Evolutionary conservation across 2,888 invertebrate species (phyloP).

Genomic region (Lasioglossum leucozonium): DNA sequence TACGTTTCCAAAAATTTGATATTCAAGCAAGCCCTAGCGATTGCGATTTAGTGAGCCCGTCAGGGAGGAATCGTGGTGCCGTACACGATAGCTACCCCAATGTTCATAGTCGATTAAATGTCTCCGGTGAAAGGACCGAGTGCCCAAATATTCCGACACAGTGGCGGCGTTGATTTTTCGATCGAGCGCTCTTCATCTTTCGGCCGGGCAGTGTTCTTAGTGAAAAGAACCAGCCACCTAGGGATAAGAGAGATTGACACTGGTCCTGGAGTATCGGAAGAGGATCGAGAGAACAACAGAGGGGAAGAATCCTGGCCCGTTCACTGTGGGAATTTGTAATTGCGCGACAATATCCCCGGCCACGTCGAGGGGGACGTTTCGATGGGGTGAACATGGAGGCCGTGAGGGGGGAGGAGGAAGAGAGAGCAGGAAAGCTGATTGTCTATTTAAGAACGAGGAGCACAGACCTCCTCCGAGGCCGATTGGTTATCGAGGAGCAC

Average conservation of each 20-base stretch:
- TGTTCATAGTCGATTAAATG: background rate
- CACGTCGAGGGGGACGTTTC: constrained; percentile 31
- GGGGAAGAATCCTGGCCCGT: constrained; percentile 46
- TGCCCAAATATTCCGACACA: background rate
- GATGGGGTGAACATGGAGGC: background rate
- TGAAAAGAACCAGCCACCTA: constrained; percentile 32
- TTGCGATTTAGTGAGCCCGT: too few species aligned
- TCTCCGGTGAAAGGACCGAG: background rate
- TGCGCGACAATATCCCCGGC: constrained; percentile 67
- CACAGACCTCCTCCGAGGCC: background rate
- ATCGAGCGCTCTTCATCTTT: background rate
- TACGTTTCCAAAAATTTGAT: too few species aligned
- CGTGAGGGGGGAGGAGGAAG: background rate
- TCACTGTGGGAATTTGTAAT: constrained; percentile 81
- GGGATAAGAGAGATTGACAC: constrained; percentile 13
- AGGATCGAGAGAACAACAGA: constrained; percentile 26
- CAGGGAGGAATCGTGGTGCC: too few species aligned
- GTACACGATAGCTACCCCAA: background rate
- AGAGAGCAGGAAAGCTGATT: constrained; percentile 24
- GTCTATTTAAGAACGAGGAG: constrained; percentile 30
- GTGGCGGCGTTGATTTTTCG: background rate
- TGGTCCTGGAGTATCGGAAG: constrained; percentile 14
- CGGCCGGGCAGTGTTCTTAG: background rate
- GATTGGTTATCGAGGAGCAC: background rate
- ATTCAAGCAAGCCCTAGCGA: too few species aligned